Base-by-base conservation (phyloP, 2,888 invertebrate genomes). In the Thymelicus acteon region DNA sequence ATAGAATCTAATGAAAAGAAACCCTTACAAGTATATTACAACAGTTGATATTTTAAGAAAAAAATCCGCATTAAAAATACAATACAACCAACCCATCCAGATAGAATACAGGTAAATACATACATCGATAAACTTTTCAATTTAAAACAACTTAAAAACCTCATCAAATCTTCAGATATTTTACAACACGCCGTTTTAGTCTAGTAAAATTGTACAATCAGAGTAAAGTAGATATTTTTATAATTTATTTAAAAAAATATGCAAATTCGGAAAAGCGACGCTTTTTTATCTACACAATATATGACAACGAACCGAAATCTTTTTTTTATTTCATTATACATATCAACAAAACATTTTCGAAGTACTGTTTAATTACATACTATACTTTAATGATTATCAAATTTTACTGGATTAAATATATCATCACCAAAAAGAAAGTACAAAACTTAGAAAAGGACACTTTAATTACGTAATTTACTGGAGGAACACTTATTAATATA, bases 401-500 rank as follows among this genome's bases (percentile, higher is more conserved):
- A 54, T 54, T 54, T 54, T 24, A 54, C 24, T 54, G 54, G 54
- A 54, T 24, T 54, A 54, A 15, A 31, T 54, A 54, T 8, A 24
- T 54, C 40, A 15, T 54, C 64, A 12, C 39, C 7, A 37, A 37
- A 49, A 49, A 31, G 37, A 48, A 37, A 49, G 7, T 37, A 49
- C 31, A 44, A 19, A 44, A 65, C 12, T 3, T 24, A 57, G 48
- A 47, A 61, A 24, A 40, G 44, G 24, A 61, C 61, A 61, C 40
- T 19, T 31, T 3, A 24, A 31, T 40, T 65, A 65, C 44, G 65
- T 65, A 65, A 44, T 13, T 19, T 54, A 65, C 7, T 44, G 5
- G 57, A 65, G 57, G 65, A 65, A 57, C 54, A 64, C 37, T 49
- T 60, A 60, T 39, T 31, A 31, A 31, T 31, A 31, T 31, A 31